These are phyloP conservation scores for Peromyscus leucopus DNA, from an alignment of 2,113 vertebrate genomes.

Conservation along the genomic window DNA sequence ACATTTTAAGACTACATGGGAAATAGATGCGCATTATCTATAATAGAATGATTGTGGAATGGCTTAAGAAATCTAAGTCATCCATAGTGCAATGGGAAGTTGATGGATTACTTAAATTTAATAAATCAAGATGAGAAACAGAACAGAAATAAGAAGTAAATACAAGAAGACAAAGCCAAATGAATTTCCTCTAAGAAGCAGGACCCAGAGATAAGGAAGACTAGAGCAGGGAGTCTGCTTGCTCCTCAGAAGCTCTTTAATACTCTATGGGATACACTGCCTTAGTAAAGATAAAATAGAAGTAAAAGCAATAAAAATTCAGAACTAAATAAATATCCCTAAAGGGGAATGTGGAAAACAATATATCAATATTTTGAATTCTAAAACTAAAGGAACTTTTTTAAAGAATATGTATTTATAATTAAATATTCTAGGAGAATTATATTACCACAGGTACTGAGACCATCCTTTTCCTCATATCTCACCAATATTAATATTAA, in stretches of 20 bases:
- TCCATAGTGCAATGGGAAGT: slow-evolving; percentile 9
- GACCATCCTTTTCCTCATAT: slow-evolving; percentile 26
- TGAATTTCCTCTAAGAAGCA: slow-evolving; percentile 22
- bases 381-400: slow-evolving; percentile 47
- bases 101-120: slow-evolving; percentile 51
- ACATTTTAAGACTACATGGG: slow-evolving; percentile 35
- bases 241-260: slow-evolving; percentile 27
- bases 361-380: slow-evolving; percentile 59
- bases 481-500: slow-evolving; percentile 35
- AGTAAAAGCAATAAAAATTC: slow-evolving; percentile 64
- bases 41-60: background rate
- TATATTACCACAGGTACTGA: slow-evolving; percentile 28
- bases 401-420: slow-evolving; percentile 22
- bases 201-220: background rate
- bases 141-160: slow-evolving; percentile 54
- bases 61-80: background rate
- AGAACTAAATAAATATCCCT: slow-evolving; percentile 64
- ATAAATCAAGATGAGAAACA: slow-evolving; percentile 56
- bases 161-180: background rate
- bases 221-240: background rate
- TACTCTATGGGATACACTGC: background rate
- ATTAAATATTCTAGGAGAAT: slow-evolving; percentile 48
- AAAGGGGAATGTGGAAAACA: slow-evolving; percentile 53
- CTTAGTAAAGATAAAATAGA: slow-evolving; percentile 63
- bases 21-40: background rate